These are phyloP conservation scores for Ctenopoma kingsleyae DNA, from an alignment of 2,797 vertebrate genomes.

Conservation along the genomic window DNA sequence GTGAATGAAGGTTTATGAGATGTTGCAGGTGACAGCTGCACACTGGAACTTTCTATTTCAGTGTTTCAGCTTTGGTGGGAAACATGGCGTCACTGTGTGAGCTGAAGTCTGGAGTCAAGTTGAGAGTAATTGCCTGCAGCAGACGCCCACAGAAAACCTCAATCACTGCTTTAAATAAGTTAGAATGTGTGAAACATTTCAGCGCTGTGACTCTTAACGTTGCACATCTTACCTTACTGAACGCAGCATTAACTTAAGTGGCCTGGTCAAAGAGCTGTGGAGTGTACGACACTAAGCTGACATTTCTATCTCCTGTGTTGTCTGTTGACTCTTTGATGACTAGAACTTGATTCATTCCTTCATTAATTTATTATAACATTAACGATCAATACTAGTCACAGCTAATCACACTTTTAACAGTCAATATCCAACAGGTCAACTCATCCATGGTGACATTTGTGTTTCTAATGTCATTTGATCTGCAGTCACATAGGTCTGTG, in stretches of 20 bases:
- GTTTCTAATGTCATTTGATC: background rate
- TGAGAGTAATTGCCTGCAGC: slow-evolving; percentile 4
- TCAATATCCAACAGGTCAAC: slow-evolving; percentile 20
- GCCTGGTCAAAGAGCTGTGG: slow-evolving; percentile 30
- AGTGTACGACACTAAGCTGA: slow-evolving; percentile 3
- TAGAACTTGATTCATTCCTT: slow-evolving; percentile 12
- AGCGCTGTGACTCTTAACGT: slow-evolving; percentile 14
- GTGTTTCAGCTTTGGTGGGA: slow-evolving; percentile 15
- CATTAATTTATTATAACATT: background rate
- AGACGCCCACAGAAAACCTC: slow-evolving; percentile 11
- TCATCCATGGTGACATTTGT: background rate
- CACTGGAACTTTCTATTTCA: background rate
- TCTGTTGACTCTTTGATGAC: slow-evolving; percentile 14
- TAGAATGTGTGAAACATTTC: slow-evolving; percentile 21
- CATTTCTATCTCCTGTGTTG: background rate
- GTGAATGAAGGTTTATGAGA: background rate
- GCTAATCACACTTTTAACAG: slow-evolving; percentile 15
- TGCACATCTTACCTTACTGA: slow-evolving; percentile 9
- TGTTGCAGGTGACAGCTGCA: background rate
- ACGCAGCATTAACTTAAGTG: slow-evolving; percentile 35
- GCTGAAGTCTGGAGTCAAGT: slow-evolving; percentile 9
- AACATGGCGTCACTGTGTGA: slow-evolving; percentile 8
- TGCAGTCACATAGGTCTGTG: background rate
- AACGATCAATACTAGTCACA: background rate
- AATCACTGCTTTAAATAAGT: slow-evolving; percentile 23